These are phyloP conservation scores for Smittia aterrima DNA, from an alignment of 2,888 invertebrate genomes.

Conservation along the genomic window DNA sequence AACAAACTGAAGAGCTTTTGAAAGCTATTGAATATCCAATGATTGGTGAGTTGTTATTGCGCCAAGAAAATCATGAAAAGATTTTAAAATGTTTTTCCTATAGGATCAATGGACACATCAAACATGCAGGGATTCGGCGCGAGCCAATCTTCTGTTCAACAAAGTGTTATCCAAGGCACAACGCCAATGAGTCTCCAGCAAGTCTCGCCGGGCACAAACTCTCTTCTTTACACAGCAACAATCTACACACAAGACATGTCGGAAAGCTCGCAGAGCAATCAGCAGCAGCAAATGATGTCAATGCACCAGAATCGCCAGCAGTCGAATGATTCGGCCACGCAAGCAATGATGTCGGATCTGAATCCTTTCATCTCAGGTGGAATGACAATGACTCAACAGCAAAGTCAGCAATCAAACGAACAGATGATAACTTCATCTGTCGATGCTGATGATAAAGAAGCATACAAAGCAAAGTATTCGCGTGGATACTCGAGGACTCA, in stretches of 20 bases:
- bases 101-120: conserved; percentile 38
- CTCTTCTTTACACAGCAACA: conserved; percentile 26
- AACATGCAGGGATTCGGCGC: conserved; percentile 33
- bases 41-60: conserved; percentile 14
- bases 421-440: conserved; percentile 13
- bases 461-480: conserved; percentile 28
- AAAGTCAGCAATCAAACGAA: background rate
- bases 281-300: conserved; percentile 13
- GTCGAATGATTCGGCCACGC: background rate
- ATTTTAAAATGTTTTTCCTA: too few species aligned
- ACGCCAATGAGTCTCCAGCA: conserved; percentile 32
- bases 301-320: background rate
- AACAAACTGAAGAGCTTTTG: conserved; percentile 60
- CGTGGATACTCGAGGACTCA: conserved; percentile 27
- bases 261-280: background rate
- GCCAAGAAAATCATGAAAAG: too few species aligned
- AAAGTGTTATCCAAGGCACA: conserved; percentile 32
- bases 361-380: conserved; percentile 23
- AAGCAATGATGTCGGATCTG: conserved; percentile 12
- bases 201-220: background rate
- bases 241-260: conserved; percentile 37
- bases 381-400: conserved; percentile 16
- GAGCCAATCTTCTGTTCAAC: conserved; percentile 4
- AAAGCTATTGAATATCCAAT: conserved; percentile 51
- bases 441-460: background rate